A percentile compares a stretch with the other conserved stretches of the same genome.
These are phyloP conservation scores for Genyomyrus donnyi DNA, from an alignment of 2,113 vertebrate genomes.

Conservation along the genomic window DNA sequence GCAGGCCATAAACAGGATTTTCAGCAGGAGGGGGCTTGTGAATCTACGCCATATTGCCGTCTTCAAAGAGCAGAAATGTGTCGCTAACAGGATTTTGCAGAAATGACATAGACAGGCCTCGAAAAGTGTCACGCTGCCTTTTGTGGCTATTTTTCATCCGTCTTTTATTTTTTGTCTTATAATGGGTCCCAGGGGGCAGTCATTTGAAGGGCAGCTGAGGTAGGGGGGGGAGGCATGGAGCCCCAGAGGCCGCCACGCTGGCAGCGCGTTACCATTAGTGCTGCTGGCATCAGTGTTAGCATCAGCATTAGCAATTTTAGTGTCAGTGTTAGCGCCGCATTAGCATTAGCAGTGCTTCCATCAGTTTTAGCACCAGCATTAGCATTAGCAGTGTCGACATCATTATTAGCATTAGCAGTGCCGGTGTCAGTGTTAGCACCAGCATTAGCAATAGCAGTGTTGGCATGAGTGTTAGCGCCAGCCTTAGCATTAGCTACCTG, in stretches of 20 bases:
- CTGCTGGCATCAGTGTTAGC: background rate
- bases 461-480: background rate
- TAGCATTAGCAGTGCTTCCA: background rate
- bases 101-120: constrained; percentile 72
- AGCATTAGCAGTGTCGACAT: background rate
- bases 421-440: background rate
- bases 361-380: background rate
- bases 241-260: background rate
- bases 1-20: constrained; percentile 83
- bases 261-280: background rate
- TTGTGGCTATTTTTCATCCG: constrained; percentile 36
- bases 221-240: background rate
- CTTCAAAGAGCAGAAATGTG: constrained; percentile 71
- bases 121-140: constrained; percentile 43
- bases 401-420: too few relatives aligned
- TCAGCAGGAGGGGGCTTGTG: constrained; percentile 75
- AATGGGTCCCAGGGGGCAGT: constrained; percentile 25
- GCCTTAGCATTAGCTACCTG: background rate
- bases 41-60: constrained; percentile 73
- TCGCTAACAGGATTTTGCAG: constrained; percentile 79
- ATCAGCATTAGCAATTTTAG: background rate
- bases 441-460: background rate
- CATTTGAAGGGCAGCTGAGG: constrained; percentile 8
- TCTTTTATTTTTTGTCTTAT: background rate
- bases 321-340: background rate